Percentiles rank a stretch among this genome's conserved stretches.
phyloP scores from a whole-genome alignment of 2,888 invertebrate species.

The Pilophorus perplexus region DNA sequence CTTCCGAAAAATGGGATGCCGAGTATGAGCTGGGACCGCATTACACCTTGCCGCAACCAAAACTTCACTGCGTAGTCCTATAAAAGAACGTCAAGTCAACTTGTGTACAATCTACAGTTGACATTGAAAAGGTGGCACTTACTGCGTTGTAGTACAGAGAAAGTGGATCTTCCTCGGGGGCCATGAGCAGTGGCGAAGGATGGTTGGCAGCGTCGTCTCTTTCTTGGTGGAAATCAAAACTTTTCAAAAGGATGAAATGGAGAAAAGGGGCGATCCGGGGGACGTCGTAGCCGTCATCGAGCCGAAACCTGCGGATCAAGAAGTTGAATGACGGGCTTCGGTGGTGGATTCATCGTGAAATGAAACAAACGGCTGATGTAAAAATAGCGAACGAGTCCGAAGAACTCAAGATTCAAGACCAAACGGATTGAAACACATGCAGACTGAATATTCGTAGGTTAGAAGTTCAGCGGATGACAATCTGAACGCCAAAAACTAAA shows the following conservation, averaged over 20 bases:
- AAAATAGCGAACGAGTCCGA: no score
- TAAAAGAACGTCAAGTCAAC: constrained; percentile 9
- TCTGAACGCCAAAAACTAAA: no score
- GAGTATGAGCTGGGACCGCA: constrained; percentile 72
- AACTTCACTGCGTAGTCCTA: constrained; percentile 73
- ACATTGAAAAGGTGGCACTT: constrained; percentile 48
- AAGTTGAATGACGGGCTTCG: no score
- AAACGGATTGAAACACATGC: no score
- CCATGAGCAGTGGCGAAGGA: constrained; percentile 55
- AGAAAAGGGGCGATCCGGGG: constrained; percentile 60
- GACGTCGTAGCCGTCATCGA: constrained; percentile 67
- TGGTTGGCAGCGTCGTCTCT: constrained; percentile 55
- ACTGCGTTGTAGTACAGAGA: constrained; percentile 58
- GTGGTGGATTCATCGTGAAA: no score
- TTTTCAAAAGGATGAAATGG: constrained; percentile 68
- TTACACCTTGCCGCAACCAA: constrained; percentile 75
- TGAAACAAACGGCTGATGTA: no score
- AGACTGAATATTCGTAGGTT: no score
- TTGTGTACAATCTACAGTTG: neutral
- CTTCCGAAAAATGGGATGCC: constrained; percentile 85
- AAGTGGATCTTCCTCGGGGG: constrained; percentile 55
- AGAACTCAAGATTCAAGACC: no score
- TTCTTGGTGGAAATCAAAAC: constrained; percentile 62
- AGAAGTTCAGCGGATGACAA: no score
- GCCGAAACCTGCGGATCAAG: constrained; percentile 42